Evolutionary conservation across 1,140 invertebrate species (phyloP).

Genomic region (Procambarus clarkii): DNA sequence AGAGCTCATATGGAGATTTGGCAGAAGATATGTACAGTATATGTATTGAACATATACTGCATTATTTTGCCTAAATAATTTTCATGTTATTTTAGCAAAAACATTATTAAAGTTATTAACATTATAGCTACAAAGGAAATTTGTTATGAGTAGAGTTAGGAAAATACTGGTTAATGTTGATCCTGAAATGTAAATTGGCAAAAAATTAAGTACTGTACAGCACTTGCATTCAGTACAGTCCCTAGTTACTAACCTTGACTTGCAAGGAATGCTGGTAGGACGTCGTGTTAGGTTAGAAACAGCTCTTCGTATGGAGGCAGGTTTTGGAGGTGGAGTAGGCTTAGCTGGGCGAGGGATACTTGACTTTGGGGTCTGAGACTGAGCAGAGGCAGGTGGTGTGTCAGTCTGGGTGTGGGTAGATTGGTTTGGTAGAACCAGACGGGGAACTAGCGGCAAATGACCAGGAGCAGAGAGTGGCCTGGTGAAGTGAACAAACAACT

Average conservation of each 20-base stretch:
- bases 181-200: no score
- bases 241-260: slow-evolving; percentile 36
- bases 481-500: not conserved
- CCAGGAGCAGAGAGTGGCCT: slow-evolving; percentile 66
- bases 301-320: slow-evolving; percentile 70
- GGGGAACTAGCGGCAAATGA: slow-evolving; percentile 64
- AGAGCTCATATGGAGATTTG: no score
- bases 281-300: slow-evolving; percentile 59
- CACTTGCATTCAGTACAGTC: not conserved
- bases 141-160: no score
- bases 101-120: no score
- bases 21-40: no score
- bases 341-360: slow-evolving; percentile 52
- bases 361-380: slow-evolving; percentile 38
- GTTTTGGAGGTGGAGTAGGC: slow-evolving; percentile 69
- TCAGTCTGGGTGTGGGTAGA: slow-evolving; percentile 66
- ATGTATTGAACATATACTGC: no score
- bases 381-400: slow-evolving; percentile 29
- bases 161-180: no score
- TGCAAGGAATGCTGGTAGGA: slow-evolving; percentile 59
- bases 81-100: no score
- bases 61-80: no score
- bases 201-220: no score
- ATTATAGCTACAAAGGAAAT: no score
- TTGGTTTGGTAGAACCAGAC: slow-evolving; percentile 60